A percentile compares a stretch with the other conserved stretches of the same genome.
Evolutionary conservation across 2,113 vertebrate genomes (phyloP).

Genomic region (Erythrolamprus reginae): DNA sequence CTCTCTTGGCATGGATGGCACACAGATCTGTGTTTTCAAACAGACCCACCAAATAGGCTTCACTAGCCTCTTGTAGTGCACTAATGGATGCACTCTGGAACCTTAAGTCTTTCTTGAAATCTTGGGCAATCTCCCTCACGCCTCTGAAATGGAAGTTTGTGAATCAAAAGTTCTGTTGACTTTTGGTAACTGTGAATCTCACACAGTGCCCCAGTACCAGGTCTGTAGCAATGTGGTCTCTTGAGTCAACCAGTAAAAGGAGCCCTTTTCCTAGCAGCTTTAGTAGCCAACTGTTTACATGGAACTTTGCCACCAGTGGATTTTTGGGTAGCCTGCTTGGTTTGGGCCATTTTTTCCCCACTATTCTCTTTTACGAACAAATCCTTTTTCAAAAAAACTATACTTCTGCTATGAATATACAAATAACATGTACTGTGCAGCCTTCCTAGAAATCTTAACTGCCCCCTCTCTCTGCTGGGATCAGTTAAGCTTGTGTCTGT

Average conservation of each 20-base stretch:
- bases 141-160: constrained; percentile 79
- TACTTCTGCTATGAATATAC: too few species aligned
- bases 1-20: constrained; percentile 82
- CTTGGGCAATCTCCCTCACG: constrained; percentile 78
- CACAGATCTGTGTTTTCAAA: constrained; percentile 81
- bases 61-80: constrained; percentile 76
- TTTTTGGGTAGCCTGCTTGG: constrained; percentile 86
- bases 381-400: too few species aligned
- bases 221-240: constrained; percentile 79
- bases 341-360: constrained; percentile 77
- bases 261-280: constrained; percentile 84
- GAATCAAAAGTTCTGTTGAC: constrained; percentile 78
- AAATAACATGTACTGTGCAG: too few species aligned
- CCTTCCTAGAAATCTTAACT: too few species aligned
- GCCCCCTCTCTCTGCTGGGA: too few species aligned
- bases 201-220: constrained; percentile 73
- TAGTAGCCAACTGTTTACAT: constrained; percentile 85
- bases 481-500: background rate
- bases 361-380: background rate
- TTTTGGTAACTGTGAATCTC: constrained; percentile 83
- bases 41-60: constrained; percentile 77
- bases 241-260: constrained; percentile 76
- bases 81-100: constrained; percentile 79
- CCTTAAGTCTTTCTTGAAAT: constrained; percentile 75
- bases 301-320: constrained; percentile 89